Evolutionary conservation across 2,113 vertebrate genomes (phyloP).

Genomic region (Spheniscus mendiculus): DNA sequence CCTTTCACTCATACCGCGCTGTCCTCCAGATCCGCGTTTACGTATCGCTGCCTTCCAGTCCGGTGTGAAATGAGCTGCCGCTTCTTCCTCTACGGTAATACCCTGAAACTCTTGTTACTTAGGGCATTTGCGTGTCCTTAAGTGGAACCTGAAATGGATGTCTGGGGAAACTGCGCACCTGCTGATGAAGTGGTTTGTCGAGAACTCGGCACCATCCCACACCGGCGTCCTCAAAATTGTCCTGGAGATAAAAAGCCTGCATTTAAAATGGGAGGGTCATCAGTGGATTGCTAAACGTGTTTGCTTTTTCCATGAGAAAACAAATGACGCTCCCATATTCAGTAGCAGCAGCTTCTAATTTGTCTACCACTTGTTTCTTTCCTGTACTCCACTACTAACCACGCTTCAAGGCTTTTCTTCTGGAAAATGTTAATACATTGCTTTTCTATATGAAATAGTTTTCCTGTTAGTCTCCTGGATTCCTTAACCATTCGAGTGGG

Average conservation of each 20-base stretch:
- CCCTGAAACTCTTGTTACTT: neutral
- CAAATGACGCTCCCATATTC: neutral
- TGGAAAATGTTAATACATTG: neutral
- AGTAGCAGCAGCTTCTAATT: neutral
- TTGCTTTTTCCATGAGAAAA: neutral
- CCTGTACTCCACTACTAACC: neutral
- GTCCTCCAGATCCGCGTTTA: neutral
- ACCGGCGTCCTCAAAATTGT: neutral
- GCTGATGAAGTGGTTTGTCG: conserved; percentile 7
- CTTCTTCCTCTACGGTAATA: neutral
- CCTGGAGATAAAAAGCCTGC: neutral
- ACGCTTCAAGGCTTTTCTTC: neutral
- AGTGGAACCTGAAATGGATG: neutral
- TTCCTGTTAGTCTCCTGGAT: neutral
- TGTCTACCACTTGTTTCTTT: neutral
- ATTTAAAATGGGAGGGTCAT: conserved; percentile 21
- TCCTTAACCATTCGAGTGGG: neutral
- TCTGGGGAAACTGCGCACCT: neutral
- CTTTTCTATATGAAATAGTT: neutral
- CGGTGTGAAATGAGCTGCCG: neutral
- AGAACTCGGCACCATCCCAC: neutral
- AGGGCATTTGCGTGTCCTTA: neutral
- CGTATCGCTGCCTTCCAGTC: neutral
- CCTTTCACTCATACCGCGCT: neutral
- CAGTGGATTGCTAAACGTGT: neutral